A percentile compares a stretch with the other conserved stretches of the same genome.
These are phyloP conservation scores for Climacteris rufus DNA, from an alignment of 2,113 vertebrate species.

Conservation along the genomic window DNA sequence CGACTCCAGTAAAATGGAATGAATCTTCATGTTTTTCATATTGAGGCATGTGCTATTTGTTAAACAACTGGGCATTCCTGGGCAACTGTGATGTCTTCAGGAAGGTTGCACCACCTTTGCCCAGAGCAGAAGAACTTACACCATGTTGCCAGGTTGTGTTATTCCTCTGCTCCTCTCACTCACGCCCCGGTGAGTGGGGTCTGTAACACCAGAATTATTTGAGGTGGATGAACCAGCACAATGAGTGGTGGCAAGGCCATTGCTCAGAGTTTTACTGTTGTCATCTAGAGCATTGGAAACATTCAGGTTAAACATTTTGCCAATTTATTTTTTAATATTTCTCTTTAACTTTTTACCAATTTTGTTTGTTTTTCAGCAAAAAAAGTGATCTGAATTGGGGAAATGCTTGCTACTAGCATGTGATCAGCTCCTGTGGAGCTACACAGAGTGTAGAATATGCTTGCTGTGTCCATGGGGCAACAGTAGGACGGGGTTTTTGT, in stretches of 20 bases:
- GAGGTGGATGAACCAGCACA: not conserved
- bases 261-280: not conserved
- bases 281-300: not conserved
- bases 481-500: not conserved
- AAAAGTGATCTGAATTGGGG: not conserved
- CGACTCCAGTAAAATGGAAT: not conserved
- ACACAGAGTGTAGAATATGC: not conserved
- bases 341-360: not conserved
- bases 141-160: rapidly evolving
- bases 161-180: not conserved
- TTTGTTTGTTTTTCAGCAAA: not conserved
- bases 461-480: not conserved
- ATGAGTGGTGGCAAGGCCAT: not conserved
- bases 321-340: not conserved
- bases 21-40: not conserved
- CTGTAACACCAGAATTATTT: not conserved
- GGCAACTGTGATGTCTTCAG: not conserved
- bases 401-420: not conserved
- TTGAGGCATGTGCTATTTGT: not conserved
- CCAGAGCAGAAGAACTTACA: not conserved
- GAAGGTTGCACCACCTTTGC: not conserved
- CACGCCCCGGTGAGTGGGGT: not conserved
- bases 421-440: not conserved
- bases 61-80: not conserved
- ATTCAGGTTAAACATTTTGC: not conserved